Conservation (phyloP, 2,797 vertebrate genomes). For the Gila robusta region DNA sequence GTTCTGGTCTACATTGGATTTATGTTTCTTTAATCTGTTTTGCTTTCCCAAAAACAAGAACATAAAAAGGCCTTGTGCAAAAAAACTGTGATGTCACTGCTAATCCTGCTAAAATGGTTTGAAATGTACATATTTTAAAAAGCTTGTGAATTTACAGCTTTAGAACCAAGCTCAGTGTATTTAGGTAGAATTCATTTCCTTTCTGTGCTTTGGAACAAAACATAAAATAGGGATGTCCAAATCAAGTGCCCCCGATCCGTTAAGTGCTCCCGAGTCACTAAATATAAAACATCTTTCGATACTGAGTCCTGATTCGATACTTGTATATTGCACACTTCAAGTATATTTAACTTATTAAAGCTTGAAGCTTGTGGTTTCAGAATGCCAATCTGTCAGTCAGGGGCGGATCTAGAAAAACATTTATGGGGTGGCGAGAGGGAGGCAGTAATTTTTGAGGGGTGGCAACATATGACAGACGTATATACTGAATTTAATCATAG, state of each 20-base stretch:
- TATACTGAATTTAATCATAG: too few species aligned
- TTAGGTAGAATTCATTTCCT: neutral
- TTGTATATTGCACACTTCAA: too few species aligned
- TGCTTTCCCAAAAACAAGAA: neutral
- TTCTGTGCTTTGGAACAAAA: neutral
- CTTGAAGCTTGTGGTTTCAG: neutral
- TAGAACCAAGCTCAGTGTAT: neutral
- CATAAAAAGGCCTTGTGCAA: neutral
- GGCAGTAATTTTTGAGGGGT: too few species aligned
- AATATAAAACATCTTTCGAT: too few species aligned
- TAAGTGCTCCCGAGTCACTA: too few species aligned
- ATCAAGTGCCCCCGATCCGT: too few species aligned
- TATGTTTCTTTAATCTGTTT: constrained; percentile 5
- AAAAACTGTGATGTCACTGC: neutral
- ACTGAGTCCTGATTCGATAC: too few species aligned
- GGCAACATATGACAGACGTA: too few species aligned
- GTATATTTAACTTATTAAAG: neutral
- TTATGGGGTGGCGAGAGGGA: too few species aligned
- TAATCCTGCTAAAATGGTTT: neutral
- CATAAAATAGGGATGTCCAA: too few species aligned
- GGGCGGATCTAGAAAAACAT: too few species aligned
- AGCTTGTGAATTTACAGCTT: neutral
- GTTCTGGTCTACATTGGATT: neutral
- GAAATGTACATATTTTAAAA: neutral
- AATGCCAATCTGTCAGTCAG: neutral